Evolutionary conservation across 2,797 vertebrate genomes (phyloP).

Genomic region (Sebastes jordani): DNA sequence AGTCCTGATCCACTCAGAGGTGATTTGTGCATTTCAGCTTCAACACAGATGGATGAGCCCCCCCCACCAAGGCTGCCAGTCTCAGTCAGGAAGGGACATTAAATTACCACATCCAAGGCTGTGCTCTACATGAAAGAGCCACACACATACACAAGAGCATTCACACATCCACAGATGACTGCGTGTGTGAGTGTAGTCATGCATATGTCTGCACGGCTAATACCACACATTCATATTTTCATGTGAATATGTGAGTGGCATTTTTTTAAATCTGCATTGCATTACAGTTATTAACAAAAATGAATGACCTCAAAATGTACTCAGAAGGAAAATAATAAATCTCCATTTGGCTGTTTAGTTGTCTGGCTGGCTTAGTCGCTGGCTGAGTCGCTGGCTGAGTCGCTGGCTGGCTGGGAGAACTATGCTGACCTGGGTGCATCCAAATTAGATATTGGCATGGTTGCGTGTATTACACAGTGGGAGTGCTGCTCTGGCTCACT

Average conservation of each 20-base stretch:
- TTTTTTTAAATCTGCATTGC: constrained; percentile 19
- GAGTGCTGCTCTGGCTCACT: constrained; percentile 68
- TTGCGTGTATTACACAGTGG: constrained; percentile 67
- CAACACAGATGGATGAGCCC: constrained; percentile 61
- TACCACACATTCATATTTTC: neutral
- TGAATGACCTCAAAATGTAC: constrained; percentile 46
- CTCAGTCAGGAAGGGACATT: constrained; percentile 48
- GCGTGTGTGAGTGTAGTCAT: neutral
- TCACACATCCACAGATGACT: constrained; percentile 15
- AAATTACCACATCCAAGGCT: constrained; percentile 67
- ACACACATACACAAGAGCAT: neutral
- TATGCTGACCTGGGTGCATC: constrained; percentile 73
- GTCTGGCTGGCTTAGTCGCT: constrained; percentile 41
- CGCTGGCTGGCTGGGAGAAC: constrained; percentile 47
- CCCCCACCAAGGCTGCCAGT: constrained; percentile 53
- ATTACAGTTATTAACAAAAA: constrained; percentile 22
- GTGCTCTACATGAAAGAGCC: constrained; percentile 42
- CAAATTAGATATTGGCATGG: constrained; percentile 78
- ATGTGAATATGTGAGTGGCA: neutral
- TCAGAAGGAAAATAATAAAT: constrained; percentile 60
- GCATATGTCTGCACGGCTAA: neutral
- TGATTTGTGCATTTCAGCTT: constrained; percentile 58
- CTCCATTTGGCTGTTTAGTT: constrained; percentile 59
- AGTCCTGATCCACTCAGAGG: constrained; percentile 44
- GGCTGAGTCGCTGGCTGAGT: constrained; percentile 30